phyloP scores from a whole-genome alignment of 2,888 invertebrate species.

The Lasius platythorax region DNA sequence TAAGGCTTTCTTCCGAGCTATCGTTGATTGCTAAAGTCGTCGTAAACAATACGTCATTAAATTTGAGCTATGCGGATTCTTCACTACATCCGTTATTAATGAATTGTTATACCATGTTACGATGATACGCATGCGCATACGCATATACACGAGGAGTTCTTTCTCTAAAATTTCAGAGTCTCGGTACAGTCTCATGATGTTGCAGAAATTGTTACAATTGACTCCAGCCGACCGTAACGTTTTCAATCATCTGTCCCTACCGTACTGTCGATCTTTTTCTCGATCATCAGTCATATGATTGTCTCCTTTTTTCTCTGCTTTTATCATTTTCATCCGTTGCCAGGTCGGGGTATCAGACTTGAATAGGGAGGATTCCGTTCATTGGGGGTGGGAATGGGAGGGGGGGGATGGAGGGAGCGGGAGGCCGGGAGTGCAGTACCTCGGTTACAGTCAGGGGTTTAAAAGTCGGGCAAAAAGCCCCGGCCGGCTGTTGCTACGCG shows the following conservation, averaged over 20 bases:
- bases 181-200: not conserved
- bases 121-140: not conserved
- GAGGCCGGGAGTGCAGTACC: constrained; percentile 30
- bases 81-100: not conserved
- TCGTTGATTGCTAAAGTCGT: not conserved
- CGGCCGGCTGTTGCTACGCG: constrained; percentile 81
- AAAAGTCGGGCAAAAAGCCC: constrained; percentile 79
- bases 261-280: constrained; percentile 16
- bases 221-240: constrained; percentile 21
- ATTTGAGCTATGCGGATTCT: not conserved
- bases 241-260: constrained; percentile 30
- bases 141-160: not conserved
- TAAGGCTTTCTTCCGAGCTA: not conserved
- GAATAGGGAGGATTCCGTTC: constrained; percentile 47
- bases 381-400: not conserved
- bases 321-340: constrained; percentile 45
- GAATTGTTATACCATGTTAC: not conserved
- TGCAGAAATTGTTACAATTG: constrained; percentile 24
- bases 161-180: not conserved
- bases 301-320: constrained; percentile 10
- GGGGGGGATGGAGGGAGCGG: not conserved
- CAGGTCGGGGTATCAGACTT: constrained; percentile 34
- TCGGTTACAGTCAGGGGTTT: constrained; percentile 71
- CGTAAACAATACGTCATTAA: not conserved
- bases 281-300: constrained; percentile 48